Evolutionary conservation across 2,888 invertebrate genomes (phyloP), one percentile per base, ranked within the genome.

Genomic region (Tetanocera ferruginea): DNA sequence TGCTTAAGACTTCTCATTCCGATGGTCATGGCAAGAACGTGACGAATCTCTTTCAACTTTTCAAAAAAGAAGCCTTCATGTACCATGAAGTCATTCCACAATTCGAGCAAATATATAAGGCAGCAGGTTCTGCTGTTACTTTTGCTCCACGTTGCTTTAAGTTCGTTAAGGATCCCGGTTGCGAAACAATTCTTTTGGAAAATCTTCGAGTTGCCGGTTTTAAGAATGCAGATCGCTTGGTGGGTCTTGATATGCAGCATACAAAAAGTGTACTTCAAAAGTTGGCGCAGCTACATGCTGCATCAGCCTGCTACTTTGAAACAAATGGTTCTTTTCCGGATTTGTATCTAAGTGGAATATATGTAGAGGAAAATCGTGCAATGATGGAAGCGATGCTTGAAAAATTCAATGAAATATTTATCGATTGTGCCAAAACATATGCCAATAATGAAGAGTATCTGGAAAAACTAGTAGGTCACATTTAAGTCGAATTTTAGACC

Each of bases 221-320:
- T 43, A 75, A 80, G 5, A 84, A 81, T 31, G 79, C 69, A 1
- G 83, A 86, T 79, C 85, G 86, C 11, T 77, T 83, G 1, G 78
- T 81, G 11, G 86, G 88, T 5, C 79, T 88, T 8, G 85, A 88
- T 49, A 76, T 85, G 82, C 79, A 80, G 0, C 88, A 88, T 43
- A 83, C 83, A 19, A 82, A 86, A 64, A 66, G 82, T 1, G 83
- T 81, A 0, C 81, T 88, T 1, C 81, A 83, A 19, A 88, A 88
- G 66, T 37, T 88, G 43, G 87, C 88, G 0, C 81, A 88, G 74
- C 87, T 87, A 79, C 88, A 88, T 83, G 88, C 88, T 0, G 86
- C 86, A 1, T 88, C 88, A 0, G 83, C 85, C 4, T 84, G 82
- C 43, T 76, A 83, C 5, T 83, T 82, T 49, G 85, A 84, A 77